Evolutionary conservation across 2,888 invertebrate species (phyloP).

Genomic region (Harmothoe impar): DNA sequence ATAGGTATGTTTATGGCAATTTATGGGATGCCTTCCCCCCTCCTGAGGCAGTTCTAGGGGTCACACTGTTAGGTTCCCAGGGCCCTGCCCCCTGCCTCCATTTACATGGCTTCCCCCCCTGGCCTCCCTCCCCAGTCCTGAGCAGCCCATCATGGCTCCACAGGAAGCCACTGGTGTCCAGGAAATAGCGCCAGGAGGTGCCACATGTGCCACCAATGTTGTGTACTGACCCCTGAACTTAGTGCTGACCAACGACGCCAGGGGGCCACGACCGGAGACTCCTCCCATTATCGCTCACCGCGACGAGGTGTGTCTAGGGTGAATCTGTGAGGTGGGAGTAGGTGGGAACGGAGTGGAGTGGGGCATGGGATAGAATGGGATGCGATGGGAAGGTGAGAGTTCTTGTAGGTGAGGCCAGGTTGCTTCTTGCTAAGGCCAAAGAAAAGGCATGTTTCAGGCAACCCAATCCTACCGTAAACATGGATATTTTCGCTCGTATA

Average conservation of each 20-base stretch:
- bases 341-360: not conserved
- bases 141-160: not conserved
- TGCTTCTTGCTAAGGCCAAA: too few species aligned
- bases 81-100: constrained; percentile 9
- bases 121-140: not conserved
- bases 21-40: not conserved
- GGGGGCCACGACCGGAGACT: not conserved
- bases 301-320: not conserved
- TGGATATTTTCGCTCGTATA: too few species aligned
- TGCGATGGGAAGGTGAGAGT: too few species aligned
- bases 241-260: constrained; percentile 26
- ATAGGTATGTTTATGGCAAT: constrained; percentile 16
- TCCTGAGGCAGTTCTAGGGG: not conserved
- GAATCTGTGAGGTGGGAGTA: not conserved
- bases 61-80: not conserved
- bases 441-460: too few species aligned
- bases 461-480: too few species aligned
- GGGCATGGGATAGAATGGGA: too few species aligned
- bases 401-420: too few species aligned
- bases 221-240: constrained; percentile 49
- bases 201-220: constrained; percentile 36
- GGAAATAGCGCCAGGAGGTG: constrained; percentile 22
- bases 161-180: not conserved
- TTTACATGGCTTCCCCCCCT: not conserved
- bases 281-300: constrained; percentile 25